A percentile compares a stretch with the other conserved stretches of the same genome.
phyloP scores from a whole-genome alignment of 64 coral and sea anemone species.

The Montipora sp. region DNA sequence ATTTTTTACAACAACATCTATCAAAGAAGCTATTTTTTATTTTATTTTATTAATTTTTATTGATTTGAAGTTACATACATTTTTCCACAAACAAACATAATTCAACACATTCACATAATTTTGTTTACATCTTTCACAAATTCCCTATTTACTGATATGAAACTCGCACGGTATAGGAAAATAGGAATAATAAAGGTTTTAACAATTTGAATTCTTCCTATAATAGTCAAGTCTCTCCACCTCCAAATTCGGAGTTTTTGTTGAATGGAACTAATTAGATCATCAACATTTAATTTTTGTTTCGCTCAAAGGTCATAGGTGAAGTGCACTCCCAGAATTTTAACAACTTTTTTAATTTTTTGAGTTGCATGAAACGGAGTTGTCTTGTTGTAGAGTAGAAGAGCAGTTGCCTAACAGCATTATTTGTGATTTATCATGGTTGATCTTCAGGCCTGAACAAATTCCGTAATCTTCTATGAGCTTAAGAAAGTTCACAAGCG shows the following conservation, averaged over 20 bases:
- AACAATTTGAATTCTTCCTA: background rate
- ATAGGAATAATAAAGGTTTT: background rate
- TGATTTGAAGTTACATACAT: no score
- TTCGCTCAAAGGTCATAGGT: background rate
- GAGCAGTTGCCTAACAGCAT: background rate
- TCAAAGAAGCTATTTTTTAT: background rate
- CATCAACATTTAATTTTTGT: background rate
- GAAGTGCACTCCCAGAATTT: background rate
- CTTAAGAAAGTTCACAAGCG: background rate
- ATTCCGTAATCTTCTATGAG: background rate
- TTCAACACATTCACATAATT: background rate
- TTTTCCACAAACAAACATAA: no score
- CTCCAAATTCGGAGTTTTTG: background rate
- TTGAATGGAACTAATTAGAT: background rate
- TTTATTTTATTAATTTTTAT: no score
- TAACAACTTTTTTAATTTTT: background rate
- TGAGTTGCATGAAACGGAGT: background rate
- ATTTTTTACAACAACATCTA: constrained; percentile 62
- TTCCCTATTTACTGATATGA: background rate
- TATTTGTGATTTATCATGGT: background rate
- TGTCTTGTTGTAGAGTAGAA: background rate
- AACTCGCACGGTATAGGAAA: background rate
- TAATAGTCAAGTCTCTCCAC: background rate
- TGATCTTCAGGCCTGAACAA: background rate
- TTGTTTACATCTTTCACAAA: background rate